Percentiles rank a stretch among this genome's conserved stretches.
Conservation (phyloP, 1,140 invertebrate species). For the Aphelenchoides besseyi region DNA sequence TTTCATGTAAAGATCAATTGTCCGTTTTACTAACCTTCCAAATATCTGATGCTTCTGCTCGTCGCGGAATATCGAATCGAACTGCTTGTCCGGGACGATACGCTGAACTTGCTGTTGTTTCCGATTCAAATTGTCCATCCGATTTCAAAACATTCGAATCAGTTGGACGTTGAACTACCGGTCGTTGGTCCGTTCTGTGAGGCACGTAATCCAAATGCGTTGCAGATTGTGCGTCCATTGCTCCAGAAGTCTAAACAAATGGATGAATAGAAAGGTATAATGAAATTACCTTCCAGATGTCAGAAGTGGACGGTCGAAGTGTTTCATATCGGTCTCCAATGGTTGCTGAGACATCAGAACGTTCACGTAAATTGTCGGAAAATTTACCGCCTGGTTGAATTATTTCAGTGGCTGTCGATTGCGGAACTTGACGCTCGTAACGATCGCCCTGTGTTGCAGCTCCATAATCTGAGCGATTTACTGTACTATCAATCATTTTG, state of each 20-base stretch:
- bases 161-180: constrained; percentile 8
- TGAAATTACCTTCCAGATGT: constrained; percentile 33
- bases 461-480: constrained; percentile 33
- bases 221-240: not conserved
- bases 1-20: not conserved
- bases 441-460: constrained; percentile 27
- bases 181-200: constrained; percentile 22
- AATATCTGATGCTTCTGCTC: constrained; percentile 37
- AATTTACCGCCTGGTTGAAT: constrained; percentile 16
- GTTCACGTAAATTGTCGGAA: not conserved
- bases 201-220: constrained; percentile 12
- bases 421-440: constrained; percentile 19
- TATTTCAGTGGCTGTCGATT: constrained; percentile 12
- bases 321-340: constrained; percentile 22
- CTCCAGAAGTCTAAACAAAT: constrained; percentile 13
- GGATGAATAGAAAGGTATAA: not conserved
- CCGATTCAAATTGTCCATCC: constrained; percentile 20
- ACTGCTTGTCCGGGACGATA: constrained; percentile 34
- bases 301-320: constrained; percentile 26
- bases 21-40: constrained; percentile 45
- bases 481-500: constrained; percentile 41
- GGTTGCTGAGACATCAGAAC: not conserved
- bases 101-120: constrained; percentile 19
- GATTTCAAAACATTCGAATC: constrained; percentile 34
- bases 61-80: constrained; percentile 14